Evolutionary conservation across 2,113 vertebrate species (phyloP), one percentile per base, ranked within the genome.

Genomic region (Bothrops jararaca): DNA sequence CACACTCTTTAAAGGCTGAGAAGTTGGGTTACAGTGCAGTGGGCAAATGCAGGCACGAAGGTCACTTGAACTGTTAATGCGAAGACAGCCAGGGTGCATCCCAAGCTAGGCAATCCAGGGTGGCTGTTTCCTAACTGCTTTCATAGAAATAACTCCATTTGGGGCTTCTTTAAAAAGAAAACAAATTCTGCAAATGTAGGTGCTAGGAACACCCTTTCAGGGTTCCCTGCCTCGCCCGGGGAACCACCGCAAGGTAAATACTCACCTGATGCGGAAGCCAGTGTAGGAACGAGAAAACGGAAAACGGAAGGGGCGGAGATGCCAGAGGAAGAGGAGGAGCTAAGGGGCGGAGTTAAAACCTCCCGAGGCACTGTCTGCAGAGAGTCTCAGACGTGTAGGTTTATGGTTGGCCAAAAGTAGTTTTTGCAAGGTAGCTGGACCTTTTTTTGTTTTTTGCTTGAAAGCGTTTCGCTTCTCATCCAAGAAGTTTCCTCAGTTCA

Each of bases 301-400:
- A n/a, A n/a, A 50, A 50, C 26, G 52, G 4, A 56, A 80, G 5
- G 1, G 11, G 50, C 12, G 13, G 4, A 9, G 4, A 5, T 15
- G 26, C 29, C 87, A 5, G 60, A 57, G 92, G 92, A 92, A 92
- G 88, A 60, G 92, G 92, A 34, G 20, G 69, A n/a, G 57, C 88
- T 54, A 92, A 86, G 24, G 5, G 53, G 54, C 22, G 53, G 39
- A 18, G 87, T 29, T 57, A 42, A 80, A 80, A 8, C 34, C 34
- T 9, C 34, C 34, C 34, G 23, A 24, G 29, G 29, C 12, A 1
- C 5, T 15, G 12, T 6, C 29, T 13, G 64, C 5, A 13, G 64
- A 13, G 29, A 5, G 5, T n/a, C 29, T 69, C 12, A 11, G 0
- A 15, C 12, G 2, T n/a, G 0, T 3, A 0, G 5, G 60, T 4